Evolutionary conservation across 2,888 invertebrate species (phyloP).

Genomic region (Lasiommata megera): DNA sequence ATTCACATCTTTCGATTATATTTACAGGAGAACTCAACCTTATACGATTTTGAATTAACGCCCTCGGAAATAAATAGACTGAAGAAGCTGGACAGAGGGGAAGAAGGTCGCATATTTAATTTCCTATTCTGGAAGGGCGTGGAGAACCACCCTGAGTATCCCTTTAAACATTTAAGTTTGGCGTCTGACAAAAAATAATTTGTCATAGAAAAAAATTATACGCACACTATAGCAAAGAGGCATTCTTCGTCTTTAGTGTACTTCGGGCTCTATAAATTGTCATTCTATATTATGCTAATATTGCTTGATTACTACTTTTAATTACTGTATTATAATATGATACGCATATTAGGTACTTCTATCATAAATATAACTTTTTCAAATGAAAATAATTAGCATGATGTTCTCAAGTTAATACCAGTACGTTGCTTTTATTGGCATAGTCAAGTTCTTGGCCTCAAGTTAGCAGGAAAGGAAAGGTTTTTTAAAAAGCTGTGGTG

Average conservation of each 20-base stretch:
- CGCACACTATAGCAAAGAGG: neutral
- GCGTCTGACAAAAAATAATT: neutral
- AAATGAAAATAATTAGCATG: no score
- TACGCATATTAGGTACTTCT: no score
- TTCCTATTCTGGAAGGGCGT: slow-evolving; percentile 85
- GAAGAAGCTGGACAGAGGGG: slow-evolving; percentile 82
- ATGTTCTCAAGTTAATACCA: no score
- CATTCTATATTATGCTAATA: no score
- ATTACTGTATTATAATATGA: no score
- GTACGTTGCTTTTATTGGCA: no score
- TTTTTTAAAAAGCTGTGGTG: no score
- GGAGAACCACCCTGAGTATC: slow-evolving; percentile 86
- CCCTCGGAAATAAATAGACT: slow-evolving; percentile 78
- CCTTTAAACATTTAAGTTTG: slow-evolving; percentile 64
- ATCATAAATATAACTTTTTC: no score
- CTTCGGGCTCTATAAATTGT: neutral
- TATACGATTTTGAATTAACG: slow-evolving; percentile 84
- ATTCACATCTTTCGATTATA: no score
- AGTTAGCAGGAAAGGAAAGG: no score
- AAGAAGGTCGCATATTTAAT: slow-evolving; percentile 84
- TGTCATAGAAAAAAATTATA: neutral
- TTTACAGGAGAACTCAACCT: slow-evolving; percentile 83
- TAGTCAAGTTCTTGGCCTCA: no score
- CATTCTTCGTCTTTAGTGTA: neutral
- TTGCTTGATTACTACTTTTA: no score